Evolutionary conservation across 1,140 invertebrate species (phyloP), one percentile per base, ranked within the genome.

Genomic region (Sitophilus oryzae): DNA sequence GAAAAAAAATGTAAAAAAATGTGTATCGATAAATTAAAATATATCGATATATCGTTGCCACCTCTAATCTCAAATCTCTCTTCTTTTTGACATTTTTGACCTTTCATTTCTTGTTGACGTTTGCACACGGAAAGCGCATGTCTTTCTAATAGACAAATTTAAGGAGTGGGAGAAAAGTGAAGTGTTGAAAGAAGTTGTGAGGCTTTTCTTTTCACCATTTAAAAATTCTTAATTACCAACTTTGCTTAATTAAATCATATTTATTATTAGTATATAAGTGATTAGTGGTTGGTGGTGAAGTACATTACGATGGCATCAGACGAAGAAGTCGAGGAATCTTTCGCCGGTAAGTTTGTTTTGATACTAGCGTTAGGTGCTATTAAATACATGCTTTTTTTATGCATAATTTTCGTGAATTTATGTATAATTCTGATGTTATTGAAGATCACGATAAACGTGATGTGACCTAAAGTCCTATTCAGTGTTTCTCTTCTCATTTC

Each of bases 321-420:
- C 68, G 84, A 86, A 64, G 84, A 86, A 76, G 77, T 86, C 65
- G 85, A 86, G 66, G 85, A 85, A 66, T 84, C 78, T 71, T 86
- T 82, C 69, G 83, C 82, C 79, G 85, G 85, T 88, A 79, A 85
- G 81, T 72, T 68, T 59, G 56, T 63, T 65, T 64, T 59, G 57
- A 56, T 54, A 53, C 36, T 60, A 34, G 10, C 40, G 45, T 14
- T 56, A 59, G 58, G 48, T 59, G 52, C 46, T 43, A 59, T 59
- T 56, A 19, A 52, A 63, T 51, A 54, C 54, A 49, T 44, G 41
- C 40, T 50, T 44, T 48, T 52, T n/a, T n/a, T n/a, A n/a, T n/a
- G n/a, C n/a, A n/a, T n/a, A n/a, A n/a, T n/a, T n/a, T n/a, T n/a
- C n/a, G n/a, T n/a, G n/a, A n/a, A n/a, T n/a, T n/a, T n/a, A n/a